These are phyloP conservation scores for Uria lomvia DNA, from an alignment of 2,113 vertebrate species.

Conservation along the genomic window DNA sequence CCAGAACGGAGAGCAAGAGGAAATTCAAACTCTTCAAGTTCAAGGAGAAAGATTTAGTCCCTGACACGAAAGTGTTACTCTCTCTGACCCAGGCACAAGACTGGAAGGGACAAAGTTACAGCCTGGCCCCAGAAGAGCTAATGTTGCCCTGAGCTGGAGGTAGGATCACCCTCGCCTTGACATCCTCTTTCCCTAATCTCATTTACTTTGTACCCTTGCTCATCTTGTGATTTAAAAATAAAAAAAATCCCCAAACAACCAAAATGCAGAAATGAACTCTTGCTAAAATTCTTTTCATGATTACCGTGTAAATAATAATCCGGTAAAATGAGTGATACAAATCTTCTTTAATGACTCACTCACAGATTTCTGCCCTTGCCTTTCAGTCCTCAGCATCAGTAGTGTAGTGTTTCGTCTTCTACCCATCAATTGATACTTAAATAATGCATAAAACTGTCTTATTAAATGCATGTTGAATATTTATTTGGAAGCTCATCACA, in stretches of 20 bases:
- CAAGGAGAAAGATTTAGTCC: not conserved
- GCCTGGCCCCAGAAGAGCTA: not conserved
- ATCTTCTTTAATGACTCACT: constrained; percentile 24
- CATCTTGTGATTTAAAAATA: not conserved
- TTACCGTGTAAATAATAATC: constrained; percentile 26
- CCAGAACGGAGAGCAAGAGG: not conserved
- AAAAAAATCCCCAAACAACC: not conserved
- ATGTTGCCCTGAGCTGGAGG: not conserved
- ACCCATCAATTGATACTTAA: constrained; percentile 62
- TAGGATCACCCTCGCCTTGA: not conserved
- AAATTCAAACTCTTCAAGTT: not conserved
- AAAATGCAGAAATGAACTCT: not conserved
- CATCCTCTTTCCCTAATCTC: not conserved
- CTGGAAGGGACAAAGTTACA: not conserved
- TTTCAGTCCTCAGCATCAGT: constrained; percentile 28
- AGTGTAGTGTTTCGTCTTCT: not conserved
- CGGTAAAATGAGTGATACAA: not conserved
- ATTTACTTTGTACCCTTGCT: not conserved
- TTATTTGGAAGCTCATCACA: constrained; percentile 66
- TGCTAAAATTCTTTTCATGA: not conserved
- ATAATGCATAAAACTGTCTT: constrained; percentile 71
- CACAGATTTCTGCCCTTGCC: constrained; percentile 23
- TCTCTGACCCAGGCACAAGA: not conserved
- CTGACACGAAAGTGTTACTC: not conserved
- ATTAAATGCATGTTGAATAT: constrained; percentile 71